phyloP scores from a whole-genome alignment of 2,888 invertebrate species.

The Athalia circularis region DNA sequence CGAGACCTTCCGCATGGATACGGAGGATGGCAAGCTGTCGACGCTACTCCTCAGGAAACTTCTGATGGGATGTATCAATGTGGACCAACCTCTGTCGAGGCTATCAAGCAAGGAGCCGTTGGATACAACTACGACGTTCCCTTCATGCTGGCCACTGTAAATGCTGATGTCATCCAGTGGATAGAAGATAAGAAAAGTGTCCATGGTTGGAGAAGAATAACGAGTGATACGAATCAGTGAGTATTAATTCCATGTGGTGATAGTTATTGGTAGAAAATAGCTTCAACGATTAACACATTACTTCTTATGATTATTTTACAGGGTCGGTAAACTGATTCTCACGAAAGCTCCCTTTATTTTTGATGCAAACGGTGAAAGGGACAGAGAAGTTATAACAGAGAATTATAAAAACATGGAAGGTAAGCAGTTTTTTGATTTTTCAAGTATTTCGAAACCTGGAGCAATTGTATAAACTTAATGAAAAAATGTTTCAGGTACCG shows the following conservation, averaged over 20 bases:
- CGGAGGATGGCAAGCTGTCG: constrained; percentile 94
- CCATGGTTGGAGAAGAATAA: constrained; percentile 81
- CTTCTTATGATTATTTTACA: constrained; percentile 67
- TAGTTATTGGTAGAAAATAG: too few species aligned
- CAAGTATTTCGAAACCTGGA: background rate
- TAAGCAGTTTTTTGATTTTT: constrained; percentile 52
- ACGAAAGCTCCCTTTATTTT: constrained; percentile 85
- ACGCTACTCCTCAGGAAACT: constrained; percentile 89
- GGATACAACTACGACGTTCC: constrained; percentile 85
- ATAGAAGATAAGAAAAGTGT: constrained; percentile 80
- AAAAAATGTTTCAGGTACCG: constrained; percentile 74
- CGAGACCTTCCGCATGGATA: constrained; percentile 86
- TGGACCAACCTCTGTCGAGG: constrained; percentile 87
- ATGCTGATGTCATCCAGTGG: constrained; percentile 90
- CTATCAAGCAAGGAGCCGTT: constrained; percentile 85
- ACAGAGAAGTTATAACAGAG: constrained; percentile 82
- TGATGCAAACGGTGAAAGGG: constrained; percentile 83
- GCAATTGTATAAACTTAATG: background rate
- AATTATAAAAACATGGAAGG: constrained; percentile 85
- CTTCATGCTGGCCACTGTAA: constrained; percentile 88
- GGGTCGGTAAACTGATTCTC: constrained; percentile 84
- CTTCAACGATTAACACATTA: background rate
- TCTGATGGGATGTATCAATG: constrained; percentile 85
- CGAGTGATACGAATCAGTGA: constrained; percentile 85
- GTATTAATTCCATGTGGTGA: constrained; percentile 61